Conservation (phyloP, 2,888 invertebrate genomes). For the Acleris holmiana region DNA sequence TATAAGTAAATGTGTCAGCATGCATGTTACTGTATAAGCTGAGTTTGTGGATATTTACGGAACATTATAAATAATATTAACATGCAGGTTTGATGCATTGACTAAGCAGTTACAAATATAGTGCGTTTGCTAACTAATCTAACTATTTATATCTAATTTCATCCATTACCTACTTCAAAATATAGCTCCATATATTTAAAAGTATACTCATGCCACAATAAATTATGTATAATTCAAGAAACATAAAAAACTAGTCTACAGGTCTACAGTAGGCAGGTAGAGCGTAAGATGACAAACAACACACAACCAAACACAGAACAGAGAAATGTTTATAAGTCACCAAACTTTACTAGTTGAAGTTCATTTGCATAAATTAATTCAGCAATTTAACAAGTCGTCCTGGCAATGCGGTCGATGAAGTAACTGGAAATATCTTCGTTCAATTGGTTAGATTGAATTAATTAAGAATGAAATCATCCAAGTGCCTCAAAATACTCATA, state of each 20-base stretch:
- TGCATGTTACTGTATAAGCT: too few species aligned
- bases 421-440: conserved; percentile 33
- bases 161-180: too few species aligned
- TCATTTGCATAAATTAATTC: conserved; percentile 22
- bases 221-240: conserved; percentile 6
- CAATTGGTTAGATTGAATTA: conserved; percentile 36
- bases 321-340: not conserved
- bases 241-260: not conserved
- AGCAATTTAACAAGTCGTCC: conserved; percentile 19
- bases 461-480: conserved; percentile 34
- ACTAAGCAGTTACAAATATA: too few species aligned
- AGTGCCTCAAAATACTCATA: conserved; percentile 14
- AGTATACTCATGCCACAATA: conserved; percentile 8
- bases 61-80: not conserved
- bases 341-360: conserved; percentile 12
- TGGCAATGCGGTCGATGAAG: conserved; percentile 25
- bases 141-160: too few species aligned
- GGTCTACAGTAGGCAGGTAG: not conserved
- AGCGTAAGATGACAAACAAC: conserved; percentile 39
- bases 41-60: not conserved
- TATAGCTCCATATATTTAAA: not conserved
- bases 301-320: conserved; percentile 40
- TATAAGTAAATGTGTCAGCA: too few species aligned
- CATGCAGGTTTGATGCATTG: not conserved
- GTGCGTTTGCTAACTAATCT: too few species aligned